Conservation (phyloP, 2,797 vertebrate genomes). For the Squalus acanthias region DNA sequence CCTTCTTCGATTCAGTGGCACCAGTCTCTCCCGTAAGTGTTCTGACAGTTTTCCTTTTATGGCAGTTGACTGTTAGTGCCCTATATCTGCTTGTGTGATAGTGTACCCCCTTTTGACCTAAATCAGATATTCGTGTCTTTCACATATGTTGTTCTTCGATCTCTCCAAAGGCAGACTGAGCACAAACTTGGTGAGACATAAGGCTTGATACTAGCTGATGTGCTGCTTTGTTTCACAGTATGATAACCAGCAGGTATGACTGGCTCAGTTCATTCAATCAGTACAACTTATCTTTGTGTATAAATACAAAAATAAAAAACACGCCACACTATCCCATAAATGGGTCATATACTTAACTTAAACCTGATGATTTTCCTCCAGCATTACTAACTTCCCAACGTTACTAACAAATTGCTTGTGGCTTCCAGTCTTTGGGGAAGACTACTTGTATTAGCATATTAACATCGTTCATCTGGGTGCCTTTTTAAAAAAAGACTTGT, state of each 20-base stretch:
- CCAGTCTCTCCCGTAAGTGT: background rate
- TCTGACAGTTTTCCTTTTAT: too few species aligned
- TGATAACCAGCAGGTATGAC: background rate
- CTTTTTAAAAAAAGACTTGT: background rate
- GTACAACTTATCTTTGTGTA: background rate
- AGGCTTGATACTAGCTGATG: background rate
- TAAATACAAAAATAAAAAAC: background rate
- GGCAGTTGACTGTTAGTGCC: background rate
- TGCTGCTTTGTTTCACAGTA: background rate
- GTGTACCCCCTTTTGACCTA: background rate
- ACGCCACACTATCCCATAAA: background rate
- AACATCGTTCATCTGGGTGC: background rate
- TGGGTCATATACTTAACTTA: background rate
- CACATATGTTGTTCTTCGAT: background rate
- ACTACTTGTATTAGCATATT: background rate
- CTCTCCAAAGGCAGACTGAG: background rate
- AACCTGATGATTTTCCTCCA: background rate
- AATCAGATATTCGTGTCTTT: background rate
- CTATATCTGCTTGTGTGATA: background rate
- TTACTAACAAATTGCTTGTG: background rate
- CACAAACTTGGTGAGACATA: background rate
- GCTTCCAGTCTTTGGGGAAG: background rate
- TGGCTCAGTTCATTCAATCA: background rate
- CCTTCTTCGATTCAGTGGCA: background rate
- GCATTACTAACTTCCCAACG: background rate